Evolutionary conservation across 1,140 invertebrate species (phyloP), one percentile per base, ranked within the genome.

Genomic region (Trigoniulus corallinus): DNA sequence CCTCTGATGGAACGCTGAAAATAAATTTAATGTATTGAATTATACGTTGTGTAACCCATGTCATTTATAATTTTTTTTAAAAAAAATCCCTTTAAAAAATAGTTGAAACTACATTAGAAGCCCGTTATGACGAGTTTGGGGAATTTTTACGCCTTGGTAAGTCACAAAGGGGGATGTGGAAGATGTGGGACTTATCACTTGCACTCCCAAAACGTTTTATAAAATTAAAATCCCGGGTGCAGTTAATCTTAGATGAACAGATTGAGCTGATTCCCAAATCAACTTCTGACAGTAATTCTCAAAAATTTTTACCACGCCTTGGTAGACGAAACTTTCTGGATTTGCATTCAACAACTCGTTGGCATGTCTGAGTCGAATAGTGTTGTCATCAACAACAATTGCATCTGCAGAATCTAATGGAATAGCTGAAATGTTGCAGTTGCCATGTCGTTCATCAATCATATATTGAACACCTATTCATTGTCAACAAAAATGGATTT

Each of bases 291-390:
- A 12, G 37, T 18, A 13, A 39, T 39, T 39, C 12, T 39, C 12
- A 13, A 13, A 39, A 39, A 12, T 20, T 18, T 53, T 54, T 21
- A 61, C 59, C 50, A 53, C 47, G 48, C 59, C 59, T 15, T 53
- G 53, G 50, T 60, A 61, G 27, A 59, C 56, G 42, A 57, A 59
- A n/a, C 48, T 39, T 12, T 57, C 58, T 1, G 54, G 55, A 21
- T 59, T 54, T n/a, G 56, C 51, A 21, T 54, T 54, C n/a, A 61
- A 54, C 24, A 61, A 53, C 47, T 61, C 59, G 0, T 55, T 58
- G 18, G 59, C 58, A 48, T 61, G 59, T 3, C 58, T 51, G 1
- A 61, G 55, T 1, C 59, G 50, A 20, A 61, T 56, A 48, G 57
- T 54, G 20, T 54, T 51, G n/a, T 52, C 54, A 20, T 59, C 58